Base-by-base conservation (phyloP, 2,113 vertebrate genomes). In the Gopherus flavomarginatus region DNA sequence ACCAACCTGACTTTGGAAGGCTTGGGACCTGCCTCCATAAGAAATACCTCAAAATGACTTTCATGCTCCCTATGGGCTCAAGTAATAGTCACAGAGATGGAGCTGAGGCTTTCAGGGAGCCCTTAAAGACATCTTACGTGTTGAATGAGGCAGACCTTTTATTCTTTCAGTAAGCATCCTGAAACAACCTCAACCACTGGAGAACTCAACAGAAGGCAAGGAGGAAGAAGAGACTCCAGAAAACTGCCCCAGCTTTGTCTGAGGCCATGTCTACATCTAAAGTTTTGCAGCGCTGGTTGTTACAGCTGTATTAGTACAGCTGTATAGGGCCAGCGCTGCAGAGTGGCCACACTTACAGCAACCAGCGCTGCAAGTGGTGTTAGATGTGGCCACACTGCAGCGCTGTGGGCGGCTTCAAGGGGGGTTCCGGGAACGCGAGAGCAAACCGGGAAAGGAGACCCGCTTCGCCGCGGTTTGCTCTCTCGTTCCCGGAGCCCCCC, bases 61-160 rank as follows among this genome's bases (percentile, higher is more conserved):
- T 26, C 29, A 11, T 1, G 0, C 47, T 44, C 57, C 62, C 14
- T 29, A 1, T 0, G 0, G 1, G 19, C n/a, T 69, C 56, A 29
- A 47, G 83, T 1, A 59, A 81, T 54, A 84, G 59, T 62, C 38
- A 27, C 26, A n/a, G 13, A 62, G 65, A 80, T 3, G 44, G 50
- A 65, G 38, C 35, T 69, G 86, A 91, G 72, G n/a, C 56, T 82
- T 12, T 11, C 1, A 0, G 62, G 0, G 0, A 88, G 22, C 29
- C 44, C 53, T 78, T 5, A 38, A 77, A 44, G 44, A 85, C 29
- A 62, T 86, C 16, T 83, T 6, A 54, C 10, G 7, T 83, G 69
- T 31, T 93, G 12, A 2, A 87, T 31, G 31, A 90, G 89, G 59
- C 1, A 3, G 69, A 78, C 13, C 79, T 44, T 21, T 44, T 54